Evolutionary conservation across 2,113 vertebrate genomes (phyloP).

Genomic region (Cephalopterus ornatus): DNA sequence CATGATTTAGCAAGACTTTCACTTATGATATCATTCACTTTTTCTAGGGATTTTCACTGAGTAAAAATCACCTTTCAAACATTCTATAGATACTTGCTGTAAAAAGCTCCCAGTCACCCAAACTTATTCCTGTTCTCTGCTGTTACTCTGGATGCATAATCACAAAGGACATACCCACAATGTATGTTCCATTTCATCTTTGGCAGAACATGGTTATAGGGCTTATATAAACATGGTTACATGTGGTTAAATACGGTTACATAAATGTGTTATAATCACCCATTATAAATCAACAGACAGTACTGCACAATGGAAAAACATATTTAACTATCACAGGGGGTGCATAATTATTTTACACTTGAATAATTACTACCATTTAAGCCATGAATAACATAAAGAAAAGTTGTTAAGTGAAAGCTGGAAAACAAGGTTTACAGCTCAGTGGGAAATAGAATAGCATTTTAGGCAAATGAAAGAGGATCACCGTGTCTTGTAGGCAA

Average conservation of each 20-base stretch:
- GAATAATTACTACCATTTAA: constrained; percentile 9
- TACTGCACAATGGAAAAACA: not conserved
- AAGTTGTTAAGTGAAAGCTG: not conserved
- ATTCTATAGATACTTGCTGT: not conserved
- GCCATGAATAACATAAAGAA: not conserved
- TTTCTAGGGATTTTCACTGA: not conserved
- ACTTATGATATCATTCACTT: not conserved
- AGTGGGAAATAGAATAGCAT: not conserved
- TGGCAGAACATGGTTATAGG: not conserved
- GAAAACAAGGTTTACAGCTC: not conserved
- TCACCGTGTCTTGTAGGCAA: not conserved
- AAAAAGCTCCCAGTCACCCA: not conserved
- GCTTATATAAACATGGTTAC: not conserved
- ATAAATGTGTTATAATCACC: not conserved
- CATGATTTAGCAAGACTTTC: not conserved
- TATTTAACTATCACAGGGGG: not conserved
- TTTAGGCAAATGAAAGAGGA: not conserved
- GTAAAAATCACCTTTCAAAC: not conserved
- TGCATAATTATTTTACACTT: not conserved
- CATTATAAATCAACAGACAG: not conserved
- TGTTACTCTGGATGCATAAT: not conserved
- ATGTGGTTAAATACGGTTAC: not conserved
- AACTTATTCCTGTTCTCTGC: not conserved
- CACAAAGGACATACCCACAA: not conserved
- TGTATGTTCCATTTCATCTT: not conserved